Evolutionary conservation across 2,888 invertebrate species (phyloP).

Genomic region (Platycheirus rosarum): DNA sequence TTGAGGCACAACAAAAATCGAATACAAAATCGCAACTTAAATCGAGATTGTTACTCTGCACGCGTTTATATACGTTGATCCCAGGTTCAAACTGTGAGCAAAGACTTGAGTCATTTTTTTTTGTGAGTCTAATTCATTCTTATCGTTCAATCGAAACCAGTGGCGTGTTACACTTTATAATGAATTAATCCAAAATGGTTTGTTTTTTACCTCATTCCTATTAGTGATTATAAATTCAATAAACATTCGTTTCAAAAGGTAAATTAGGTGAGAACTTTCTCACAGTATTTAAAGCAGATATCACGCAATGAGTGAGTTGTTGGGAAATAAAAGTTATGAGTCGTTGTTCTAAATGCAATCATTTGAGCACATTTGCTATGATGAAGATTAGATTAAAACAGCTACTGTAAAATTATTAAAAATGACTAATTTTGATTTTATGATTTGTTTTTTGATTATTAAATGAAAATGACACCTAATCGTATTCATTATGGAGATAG

Average conservation of each 20-base stretch:
- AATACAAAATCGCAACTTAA: slow-evolving; percentile 30
- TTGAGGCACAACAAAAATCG: background rate
- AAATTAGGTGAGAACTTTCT: slow-evolving; percentile 10
- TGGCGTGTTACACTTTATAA: slow-evolving; percentile 56
- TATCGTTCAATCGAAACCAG: slow-evolving; percentile 61
- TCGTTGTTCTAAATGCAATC: background rate
- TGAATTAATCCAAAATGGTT: too few species aligned
- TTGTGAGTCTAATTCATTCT: slow-evolving; percentile 36
- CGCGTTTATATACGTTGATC: slow-evolving; percentile 16
- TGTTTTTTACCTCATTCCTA: too few species aligned
- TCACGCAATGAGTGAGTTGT: background rate
- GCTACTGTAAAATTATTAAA: background rate
- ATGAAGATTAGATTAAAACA: background rate
- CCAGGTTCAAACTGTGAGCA: slow-evolving; percentile 10
- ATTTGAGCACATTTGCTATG: background rate
- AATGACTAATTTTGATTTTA: background rate
- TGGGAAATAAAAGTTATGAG: slow-evolving; percentile 6
- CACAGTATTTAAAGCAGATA: slow-evolving; percentile 14
- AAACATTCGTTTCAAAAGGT: background rate
- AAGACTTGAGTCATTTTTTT: slow-evolving; percentile 6
- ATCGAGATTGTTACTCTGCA: slow-evolving; percentile 44
- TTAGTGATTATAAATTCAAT: slow-evolving; percentile 46
- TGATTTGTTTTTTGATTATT: background rate
- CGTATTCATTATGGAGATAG: slow-evolving; percentile 1
- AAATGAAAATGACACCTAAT: slow-evolving; percentile 8